A percentile compares a stretch with the other conserved stretches of the same genome.
Evolutionary conservation across 1,140 invertebrate species (phyloP).

Genomic region (Zaprionus inermis): DNA sequence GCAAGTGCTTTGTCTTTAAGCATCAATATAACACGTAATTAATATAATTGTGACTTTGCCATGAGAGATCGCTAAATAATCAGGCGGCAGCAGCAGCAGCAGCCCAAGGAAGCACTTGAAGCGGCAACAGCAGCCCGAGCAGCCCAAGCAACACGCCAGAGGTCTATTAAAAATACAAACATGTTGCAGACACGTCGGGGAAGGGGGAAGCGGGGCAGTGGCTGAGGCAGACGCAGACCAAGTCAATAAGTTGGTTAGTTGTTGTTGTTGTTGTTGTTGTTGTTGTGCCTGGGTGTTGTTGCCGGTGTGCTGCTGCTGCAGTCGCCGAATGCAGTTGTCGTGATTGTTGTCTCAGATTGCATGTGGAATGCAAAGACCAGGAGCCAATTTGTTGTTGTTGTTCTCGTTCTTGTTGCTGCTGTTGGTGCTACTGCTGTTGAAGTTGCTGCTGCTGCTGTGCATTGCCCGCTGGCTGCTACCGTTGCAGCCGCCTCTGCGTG

Average conservation of each 20-base stretch:
- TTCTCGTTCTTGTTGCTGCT: constrained; percentile 44
- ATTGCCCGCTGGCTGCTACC: constrained; percentile 56
- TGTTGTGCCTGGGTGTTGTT: constrained; percentile 31
- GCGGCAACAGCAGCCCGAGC: constrained; percentile 6
- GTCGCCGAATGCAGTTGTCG: constrained; percentile 73
- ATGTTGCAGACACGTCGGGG: constrained; percentile 52
- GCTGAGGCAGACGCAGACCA: constrained; percentile 40
- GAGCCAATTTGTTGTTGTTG: constrained; percentile 80
- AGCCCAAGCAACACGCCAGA: constrained; percentile 35
- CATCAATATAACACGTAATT: constrained; percentile 77
- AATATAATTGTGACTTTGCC: constrained; percentile 63
- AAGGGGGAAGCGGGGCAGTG: constrained; percentile 19
- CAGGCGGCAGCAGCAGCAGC: constrained; percentile 5
- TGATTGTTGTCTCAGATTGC: constrained; percentile 80
- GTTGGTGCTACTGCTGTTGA: constrained; percentile 25
- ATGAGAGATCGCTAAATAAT: constrained; percentile 38
- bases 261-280: constrained; percentile 18
- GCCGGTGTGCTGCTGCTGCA: constrained; percentile 43
- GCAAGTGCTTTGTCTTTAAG: constrained; percentile 62
- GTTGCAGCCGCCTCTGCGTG: constrained; percentile 47
- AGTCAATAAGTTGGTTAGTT: constrained; percentile 61
- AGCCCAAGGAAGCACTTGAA: constrained; percentile 19
- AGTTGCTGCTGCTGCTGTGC: constrained; percentile 12
- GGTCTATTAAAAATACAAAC: constrained; percentile 74
- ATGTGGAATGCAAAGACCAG: constrained; percentile 82